These are phyloP conservation scores for Probosciger aterrimus DNA, from an alignment of 2,113 vertebrate species.

Conservation along the genomic window DNA sequence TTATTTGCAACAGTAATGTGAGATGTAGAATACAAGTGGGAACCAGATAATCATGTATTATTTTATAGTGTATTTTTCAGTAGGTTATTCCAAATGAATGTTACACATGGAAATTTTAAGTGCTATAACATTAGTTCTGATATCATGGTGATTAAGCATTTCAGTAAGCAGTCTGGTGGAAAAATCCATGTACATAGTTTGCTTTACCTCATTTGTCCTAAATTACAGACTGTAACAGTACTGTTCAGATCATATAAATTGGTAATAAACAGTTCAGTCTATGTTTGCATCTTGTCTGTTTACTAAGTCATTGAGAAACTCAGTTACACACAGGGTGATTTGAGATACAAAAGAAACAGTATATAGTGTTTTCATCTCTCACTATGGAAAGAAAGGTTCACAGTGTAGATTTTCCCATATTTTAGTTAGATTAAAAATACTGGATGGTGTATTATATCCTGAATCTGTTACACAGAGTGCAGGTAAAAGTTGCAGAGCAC, in stretches of 20 bases:
- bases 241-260: conserved; percentile 25
- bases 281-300: conserved; percentile 2
- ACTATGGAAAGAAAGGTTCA: not conserved
- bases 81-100: conserved; percentile 61
- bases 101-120: conserved; percentile 49
- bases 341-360: not conserved
- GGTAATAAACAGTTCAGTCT: conserved; percentile 27
- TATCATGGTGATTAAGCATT: conserved; percentile 35
- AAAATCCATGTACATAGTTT: conserved; percentile 43
- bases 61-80: conserved; percentile 43
- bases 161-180: conserved; percentile 50
- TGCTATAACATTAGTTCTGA: conserved; percentile 53
- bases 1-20: conserved; percentile 68
- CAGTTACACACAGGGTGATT: not conserved
- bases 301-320: conserved; percentile 50
- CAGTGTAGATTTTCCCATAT: not conserved
- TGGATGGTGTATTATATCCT: not conserved
- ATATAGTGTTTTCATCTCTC: not conserved
- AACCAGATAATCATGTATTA: not conserved
- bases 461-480: not conserved
- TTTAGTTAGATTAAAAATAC: not conserved
- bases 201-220: conserved; percentile 46
- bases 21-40: conserved; percentile 35
- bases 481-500: not conserved
- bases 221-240: conserved; percentile 34